Evolutionary conservation across 2,113 vertebrate genomes (phyloP), one percentile per base, ranked within the genome.

Genomic region (Oriolus oriolus): DNA sequence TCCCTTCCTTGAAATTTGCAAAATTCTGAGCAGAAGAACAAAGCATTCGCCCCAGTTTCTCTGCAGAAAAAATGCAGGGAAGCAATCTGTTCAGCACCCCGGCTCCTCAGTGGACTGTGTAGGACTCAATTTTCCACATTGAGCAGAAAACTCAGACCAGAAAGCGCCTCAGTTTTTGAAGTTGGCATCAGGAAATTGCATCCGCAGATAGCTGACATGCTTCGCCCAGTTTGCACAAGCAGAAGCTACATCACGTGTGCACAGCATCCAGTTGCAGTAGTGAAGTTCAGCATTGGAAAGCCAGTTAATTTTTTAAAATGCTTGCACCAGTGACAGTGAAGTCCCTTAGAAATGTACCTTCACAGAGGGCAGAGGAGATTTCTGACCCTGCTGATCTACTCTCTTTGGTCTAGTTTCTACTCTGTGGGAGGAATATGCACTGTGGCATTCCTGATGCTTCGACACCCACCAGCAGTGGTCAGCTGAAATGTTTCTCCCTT

Each of bases 41-140:
- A 92, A 91, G 77, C 37, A 60, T 75, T 92, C 0, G 0, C 13
- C 19, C 39, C 69, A 68, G 73, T 71, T 91, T 77, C 35, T 79
- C 65, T 79, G 76, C 61, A 73, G 70, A 53, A 76, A 91, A 91
- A 85, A 45, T 57, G 30, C 70, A 60, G 42, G 33, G 42, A 85
- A 91, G 49, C 57, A 90, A 71, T 87, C 74, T 87, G 44, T 93
- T 94, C 82, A 83, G 78, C 52, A 68, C 20, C 42, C 65, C 27
- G 37, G 56, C 74, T 95, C 44, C 74, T 87, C 74, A 76, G 49
- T 57, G 59, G 33, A 65, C 84, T 96, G 81, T 61, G 61, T 52
- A 87, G 70, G 65, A 87, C 74, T 91, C 69, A 22, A 45, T 85
- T 93, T 92, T 94, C 77, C 68, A 65, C 63, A 61, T 1, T 57